A percentile compares a stretch with the other conserved stretches of the same genome.
Evolutionary conservation across 1,140 invertebrate genomes (phyloP).

Genomic region (Paramacrobiotus metropolitanus): DNA sequence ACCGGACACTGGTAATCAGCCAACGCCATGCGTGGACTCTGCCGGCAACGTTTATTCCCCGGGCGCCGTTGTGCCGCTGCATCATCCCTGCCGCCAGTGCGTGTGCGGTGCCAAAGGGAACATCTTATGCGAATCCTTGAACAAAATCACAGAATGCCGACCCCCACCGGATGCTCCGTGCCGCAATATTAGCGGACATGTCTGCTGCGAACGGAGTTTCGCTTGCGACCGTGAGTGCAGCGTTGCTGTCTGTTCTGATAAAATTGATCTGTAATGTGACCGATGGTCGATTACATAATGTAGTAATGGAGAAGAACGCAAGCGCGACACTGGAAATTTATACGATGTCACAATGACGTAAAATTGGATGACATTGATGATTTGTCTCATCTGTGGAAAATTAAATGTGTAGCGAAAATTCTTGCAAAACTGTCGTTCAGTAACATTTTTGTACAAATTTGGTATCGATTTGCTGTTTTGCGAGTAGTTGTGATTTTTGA

Average conservation of each 20-base stretch:
- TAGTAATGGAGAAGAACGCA: too few species aligned
- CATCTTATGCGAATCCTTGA: slow-evolving; percentile 2
- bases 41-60: not conserved
- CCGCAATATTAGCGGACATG: not conserved
- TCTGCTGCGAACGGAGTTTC: slow-evolving; percentile 2
- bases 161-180: not conserved
- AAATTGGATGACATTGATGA: not conserved
- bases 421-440: too few species aligned
- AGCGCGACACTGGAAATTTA: too few species aligned
- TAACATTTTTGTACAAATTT: too few species aligned
- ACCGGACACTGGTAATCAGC: too few species aligned
- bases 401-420: too few species aligned
- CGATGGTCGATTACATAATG: too few species aligned
- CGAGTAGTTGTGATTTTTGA: too few species aligned
- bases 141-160: not conserved
- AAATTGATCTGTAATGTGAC: too few species aligned
- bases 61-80: not conserved
- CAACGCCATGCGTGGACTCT: not conserved
- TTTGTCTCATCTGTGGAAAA: too few species aligned
- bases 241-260: too few species aligned
- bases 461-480: too few species aligned
- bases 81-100: not conserved
- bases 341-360: slow-evolving; percentile 1
- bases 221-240: not conserved
- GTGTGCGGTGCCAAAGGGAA: not conserved